These are phyloP conservation scores for Mellivora capensis DNA, from an alignment of 2,113 vertebrate species.

Conservation along the genomic window DNA sequence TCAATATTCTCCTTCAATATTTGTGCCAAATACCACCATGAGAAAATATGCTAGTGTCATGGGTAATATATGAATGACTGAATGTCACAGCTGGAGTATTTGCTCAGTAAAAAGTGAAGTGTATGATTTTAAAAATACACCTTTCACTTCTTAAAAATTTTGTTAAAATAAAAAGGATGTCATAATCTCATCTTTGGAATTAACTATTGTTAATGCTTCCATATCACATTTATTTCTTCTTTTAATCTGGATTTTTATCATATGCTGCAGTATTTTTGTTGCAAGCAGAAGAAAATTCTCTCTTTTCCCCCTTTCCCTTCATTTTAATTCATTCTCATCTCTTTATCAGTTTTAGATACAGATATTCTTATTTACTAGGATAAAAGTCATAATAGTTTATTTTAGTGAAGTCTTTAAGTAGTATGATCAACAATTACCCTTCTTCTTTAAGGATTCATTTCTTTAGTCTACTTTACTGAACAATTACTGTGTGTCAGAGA, in stretches of 20 bases:
- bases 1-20: neutral
- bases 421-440: neutral
- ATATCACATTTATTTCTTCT: neutral
- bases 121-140: neutral
- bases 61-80: neutral
- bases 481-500: neutral
- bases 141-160: neutral
- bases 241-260: neutral
- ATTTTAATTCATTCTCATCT: neutral
- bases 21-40: neutral
- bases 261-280: neutral
- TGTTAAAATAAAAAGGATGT: neutral
- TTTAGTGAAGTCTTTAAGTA: neutral
- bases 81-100: neutral
- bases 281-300: neutral
- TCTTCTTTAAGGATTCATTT: neutral
- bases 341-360: neutral
- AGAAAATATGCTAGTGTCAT: neutral
- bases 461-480: neutral
- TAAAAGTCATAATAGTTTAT: neutral
- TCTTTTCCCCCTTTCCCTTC: neutral
- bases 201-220: neutral
- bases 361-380: neutral
- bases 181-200: neutral
- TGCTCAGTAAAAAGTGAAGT: neutral